Conservation (phyloP, 2,113 vertebrate genomes). For the Percina caprodes region DNA sequence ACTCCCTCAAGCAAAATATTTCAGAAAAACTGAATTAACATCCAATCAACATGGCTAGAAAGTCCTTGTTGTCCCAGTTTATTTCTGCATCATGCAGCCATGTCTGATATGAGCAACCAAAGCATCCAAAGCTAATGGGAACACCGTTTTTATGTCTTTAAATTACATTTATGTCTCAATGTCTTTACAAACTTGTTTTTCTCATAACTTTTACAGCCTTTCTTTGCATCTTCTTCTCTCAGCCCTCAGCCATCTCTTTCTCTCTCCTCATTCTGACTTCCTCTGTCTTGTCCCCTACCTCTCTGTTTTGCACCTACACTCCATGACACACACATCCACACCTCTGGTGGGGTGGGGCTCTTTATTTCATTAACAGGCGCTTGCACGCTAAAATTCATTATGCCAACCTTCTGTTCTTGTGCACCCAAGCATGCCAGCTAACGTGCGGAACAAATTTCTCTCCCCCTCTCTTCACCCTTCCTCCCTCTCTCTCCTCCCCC, state of each 20-base stretch:
- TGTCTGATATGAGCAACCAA: slow-evolving; percentile 25
- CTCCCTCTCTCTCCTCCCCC: slow-evolving; percentile 45
- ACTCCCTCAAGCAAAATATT: slow-evolving; percentile 19
- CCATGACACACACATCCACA: slow-evolving; percentile 40
- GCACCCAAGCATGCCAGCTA: slow-evolving; percentile 79
- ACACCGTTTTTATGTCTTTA: too few species aligned
- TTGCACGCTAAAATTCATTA: slow-evolving; percentile 82
- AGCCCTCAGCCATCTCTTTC: neutral
- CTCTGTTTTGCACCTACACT: slow-evolving; percentile 33
- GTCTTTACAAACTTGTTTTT: neutral
- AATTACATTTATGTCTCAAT: too few species aligned
- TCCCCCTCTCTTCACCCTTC: slow-evolving; percentile 30
- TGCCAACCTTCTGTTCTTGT: slow-evolving; percentile 79
- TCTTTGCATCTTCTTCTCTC: neutral
- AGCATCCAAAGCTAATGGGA: slow-evolving; percentile 16
- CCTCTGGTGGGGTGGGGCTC: slow-evolving; percentile 71
- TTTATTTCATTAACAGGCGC: slow-evolving; percentile 80
- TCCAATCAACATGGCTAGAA: slow-evolving; percentile 11
- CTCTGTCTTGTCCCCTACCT: neutral
- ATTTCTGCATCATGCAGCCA: slow-evolving; percentile 37
- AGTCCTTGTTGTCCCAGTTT: slow-evolving; percentile 37
- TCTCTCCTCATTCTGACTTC: slow-evolving; percentile 17
- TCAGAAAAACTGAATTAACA: slow-evolving; percentile 43
- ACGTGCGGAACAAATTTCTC: slow-evolving; percentile 79
- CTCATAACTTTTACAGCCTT: neutral